Base-by-base conservation (phyloP, 2,888 invertebrate genomes). In the Folsomia candida region DNA sequence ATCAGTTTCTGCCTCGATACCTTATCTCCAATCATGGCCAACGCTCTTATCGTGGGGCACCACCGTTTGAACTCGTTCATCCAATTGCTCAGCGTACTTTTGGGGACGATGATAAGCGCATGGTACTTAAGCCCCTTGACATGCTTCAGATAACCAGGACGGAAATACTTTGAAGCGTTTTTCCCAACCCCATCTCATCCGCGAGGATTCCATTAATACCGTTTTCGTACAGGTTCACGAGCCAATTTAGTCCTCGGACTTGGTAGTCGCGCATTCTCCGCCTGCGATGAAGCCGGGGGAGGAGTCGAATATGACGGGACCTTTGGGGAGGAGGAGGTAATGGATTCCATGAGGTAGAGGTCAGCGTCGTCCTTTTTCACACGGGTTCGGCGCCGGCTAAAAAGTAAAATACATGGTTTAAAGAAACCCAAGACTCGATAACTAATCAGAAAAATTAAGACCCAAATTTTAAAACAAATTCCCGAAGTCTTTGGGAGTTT, bases 171-270 rank as follows among this genome's bases (percentile, higher is more conserved):
- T 89, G 89, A 25, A 89, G 82, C 0, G 89, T 89, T 82, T 89
- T 89, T n/a, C 89, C 89, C 25, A 87, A 82, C 89, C 89, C 89
- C 89, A 89, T 89, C 82, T 89, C 89, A 82, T 89, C 89, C 14
- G 87, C 89, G 28, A 89, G 81, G 71, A 89, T 89, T 9, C 89
- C 88, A 82, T 87, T 89, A 1, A 89, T 82, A 2, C 87, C 88
- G 82, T 88, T 87, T 80, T 87, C 86, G 80, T 85, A 86, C 64
- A 88, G 81, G 0, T 83, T 80, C 81, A 84, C 85, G 1, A 89
- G 80, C 88, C 88, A 89, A 28, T 85, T 82, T n/a, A 86, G 82
- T 2, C 88, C 88, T 18, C 85, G 84, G 14, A 85, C 78, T 80
- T 89, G 89, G 81, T 88, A 88, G 22, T 83, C 80, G 57, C 87